A percentile compares a stretch with the other conserved stretches of the same genome.
Evolutionary conservation across 2,888 invertebrate species (phyloP).

Genomic region (Epinotia ramella): DNA sequence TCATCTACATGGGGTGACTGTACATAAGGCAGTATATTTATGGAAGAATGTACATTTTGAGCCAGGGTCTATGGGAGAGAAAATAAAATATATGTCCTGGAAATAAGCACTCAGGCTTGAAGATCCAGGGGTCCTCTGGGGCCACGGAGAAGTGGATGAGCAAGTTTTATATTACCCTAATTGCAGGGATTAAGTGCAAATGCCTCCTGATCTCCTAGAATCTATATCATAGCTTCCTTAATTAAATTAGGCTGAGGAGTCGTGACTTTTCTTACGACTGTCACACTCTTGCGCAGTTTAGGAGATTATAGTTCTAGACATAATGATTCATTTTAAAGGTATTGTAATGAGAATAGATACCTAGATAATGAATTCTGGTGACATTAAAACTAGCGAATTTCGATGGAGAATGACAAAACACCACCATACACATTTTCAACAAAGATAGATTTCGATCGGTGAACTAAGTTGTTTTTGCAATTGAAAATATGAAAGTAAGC

Average conservation of each 20-base stretch:
- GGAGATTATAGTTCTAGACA: not conserved
- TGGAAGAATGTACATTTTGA: not conserved
- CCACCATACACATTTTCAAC: not conserved
- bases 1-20: conserved; percentile 5
- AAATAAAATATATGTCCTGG: not conserved
- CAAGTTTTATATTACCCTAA: no score
- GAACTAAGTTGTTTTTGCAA: not conserved
- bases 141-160: no score
- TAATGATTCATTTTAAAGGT: not conserved
- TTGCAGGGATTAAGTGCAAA: no score
- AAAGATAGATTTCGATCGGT: not conserved
- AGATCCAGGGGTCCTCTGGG: no score
- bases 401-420: no score
- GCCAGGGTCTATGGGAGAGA: not conserved
- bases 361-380: not conserved
- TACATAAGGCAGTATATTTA: not conserved
- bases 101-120: no score
- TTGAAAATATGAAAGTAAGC: not conserved
- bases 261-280: not conserved
- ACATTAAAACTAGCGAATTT: not conserved
- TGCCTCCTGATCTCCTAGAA: not conserved
- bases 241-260: not conserved
- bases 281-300: not conserved
- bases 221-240: not conserved
- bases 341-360: not conserved